Evolutionary conservation across 2,888 invertebrate genomes (phyloP).

Genomic region (Microctonus hyperodae): DNA sequence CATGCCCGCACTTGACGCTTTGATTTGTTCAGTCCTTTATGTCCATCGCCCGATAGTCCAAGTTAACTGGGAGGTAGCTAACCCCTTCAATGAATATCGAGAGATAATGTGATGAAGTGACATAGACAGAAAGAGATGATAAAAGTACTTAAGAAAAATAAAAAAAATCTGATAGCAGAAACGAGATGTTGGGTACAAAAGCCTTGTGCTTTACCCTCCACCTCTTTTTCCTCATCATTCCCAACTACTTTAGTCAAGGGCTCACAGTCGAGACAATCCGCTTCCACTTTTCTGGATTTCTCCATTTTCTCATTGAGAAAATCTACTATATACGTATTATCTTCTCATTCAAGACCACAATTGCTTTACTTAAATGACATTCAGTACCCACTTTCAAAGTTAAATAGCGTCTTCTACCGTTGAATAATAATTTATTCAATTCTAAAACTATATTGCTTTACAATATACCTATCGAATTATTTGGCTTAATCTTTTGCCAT

Average conservation of each 20-base stretch:
- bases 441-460: background rate
- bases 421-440: background rate
- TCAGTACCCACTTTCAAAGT: background rate
- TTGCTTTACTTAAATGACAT: slow-evolving; percentile 3
- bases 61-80: slow-evolving; percentile 40
- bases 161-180: background rate
- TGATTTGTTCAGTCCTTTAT: slow-evolving; percentile 44
- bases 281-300: slow-evolving; percentile 9
- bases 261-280: slow-evolving; percentile 12
- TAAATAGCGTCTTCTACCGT: background rate
- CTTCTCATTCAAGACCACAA: background rate
- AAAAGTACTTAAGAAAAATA: background rate
- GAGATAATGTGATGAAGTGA: background rate
- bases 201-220: background rate
- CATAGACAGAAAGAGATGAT: background rate
- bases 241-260: background rate
- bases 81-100: background rate
- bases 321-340: slow-evolving; percentile 5
- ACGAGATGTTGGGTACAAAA: background rate
- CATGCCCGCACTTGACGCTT: slow-evolving; percentile 35
- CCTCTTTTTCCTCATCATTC: slow-evolving; percentile 15
- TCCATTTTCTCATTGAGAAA: background rate
- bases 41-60: slow-evolving; percentile 37
- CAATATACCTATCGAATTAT: background rate
- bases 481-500: background rate